A percentile compares a stretch with the other conserved stretches of the same genome.
phyloP scores from a whole-genome alignment of 1,140 invertebrate genomes.

The Triops cancriformis region DNA sequence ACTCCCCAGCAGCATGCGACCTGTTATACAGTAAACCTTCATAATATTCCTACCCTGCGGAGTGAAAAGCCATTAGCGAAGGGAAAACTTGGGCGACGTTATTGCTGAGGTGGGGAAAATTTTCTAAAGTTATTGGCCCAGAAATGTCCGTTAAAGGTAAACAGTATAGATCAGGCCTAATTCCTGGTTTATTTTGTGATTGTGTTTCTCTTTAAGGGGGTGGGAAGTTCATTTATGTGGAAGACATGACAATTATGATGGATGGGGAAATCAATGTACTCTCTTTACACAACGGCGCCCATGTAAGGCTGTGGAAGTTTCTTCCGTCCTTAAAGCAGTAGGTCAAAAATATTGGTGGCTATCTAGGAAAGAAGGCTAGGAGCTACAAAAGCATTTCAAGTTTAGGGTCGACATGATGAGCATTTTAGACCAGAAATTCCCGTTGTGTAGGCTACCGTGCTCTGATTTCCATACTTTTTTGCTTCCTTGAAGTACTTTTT shows the following conservation, averaged over 20 bases:
- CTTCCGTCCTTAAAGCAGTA: background rate
- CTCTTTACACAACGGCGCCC: background rate
- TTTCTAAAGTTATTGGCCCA: background rate
- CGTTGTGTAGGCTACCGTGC: background rate
- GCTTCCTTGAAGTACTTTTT: background rate
- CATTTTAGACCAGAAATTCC: background rate
- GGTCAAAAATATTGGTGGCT: background rate
- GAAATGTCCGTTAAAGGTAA: slow-evolving; percentile 5
- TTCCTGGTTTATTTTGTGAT: background rate
- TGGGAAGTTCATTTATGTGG: background rate
- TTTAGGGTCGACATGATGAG: slow-evolving; percentile 10
- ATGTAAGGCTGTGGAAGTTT: background rate
- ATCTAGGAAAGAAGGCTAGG: background rate
- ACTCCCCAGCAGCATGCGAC: background rate
- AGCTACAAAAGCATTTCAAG: background rate
- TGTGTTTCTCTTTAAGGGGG: background rate
- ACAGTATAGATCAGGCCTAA: background rate
- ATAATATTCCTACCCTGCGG: background rate
- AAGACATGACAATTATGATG: background rate
- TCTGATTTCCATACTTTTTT: background rate
- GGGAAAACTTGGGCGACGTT: background rate
- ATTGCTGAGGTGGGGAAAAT: background rate
- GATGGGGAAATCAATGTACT: background rate
- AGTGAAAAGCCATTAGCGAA: background rate
- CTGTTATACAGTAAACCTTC: background rate